Conservation (phyloP, 2,113 vertebrate genomes). For the Telmatochromis sp. region DNA sequence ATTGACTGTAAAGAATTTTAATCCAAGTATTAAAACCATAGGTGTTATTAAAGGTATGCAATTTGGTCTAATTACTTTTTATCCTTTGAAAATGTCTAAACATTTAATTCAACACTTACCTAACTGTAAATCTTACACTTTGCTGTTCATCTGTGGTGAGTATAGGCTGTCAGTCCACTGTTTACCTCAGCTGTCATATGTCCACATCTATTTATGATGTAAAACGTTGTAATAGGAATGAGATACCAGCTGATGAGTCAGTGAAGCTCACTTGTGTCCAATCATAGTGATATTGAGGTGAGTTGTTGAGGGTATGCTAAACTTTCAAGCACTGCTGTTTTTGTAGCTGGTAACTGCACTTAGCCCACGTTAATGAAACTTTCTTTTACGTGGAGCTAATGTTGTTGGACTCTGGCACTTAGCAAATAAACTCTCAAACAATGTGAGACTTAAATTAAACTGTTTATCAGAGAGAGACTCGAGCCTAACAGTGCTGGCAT, state of each 20-base stretch:
- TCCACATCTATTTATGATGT: neutral
- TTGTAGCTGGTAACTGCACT: neutral
- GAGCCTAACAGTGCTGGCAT: neutral
- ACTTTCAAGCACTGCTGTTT: neutral
- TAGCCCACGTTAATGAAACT: neutral
- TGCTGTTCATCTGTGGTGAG: neutral
- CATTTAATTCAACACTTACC: neutral
- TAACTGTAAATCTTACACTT: neutral
- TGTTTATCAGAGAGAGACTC: neutral
- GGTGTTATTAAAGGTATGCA: neutral
- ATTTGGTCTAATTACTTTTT: neutral
- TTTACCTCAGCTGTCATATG: neutral
- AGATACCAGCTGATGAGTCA: neutral
- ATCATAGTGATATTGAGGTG: neutral
- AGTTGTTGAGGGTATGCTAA: neutral
- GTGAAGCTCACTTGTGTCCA: neutral
- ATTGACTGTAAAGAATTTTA: neutral
- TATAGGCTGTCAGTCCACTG: neutral
- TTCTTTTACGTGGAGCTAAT: neutral
- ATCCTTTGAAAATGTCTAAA: neutral
- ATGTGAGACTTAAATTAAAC: neutral
- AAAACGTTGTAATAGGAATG: neutral
- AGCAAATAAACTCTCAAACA: neutral
- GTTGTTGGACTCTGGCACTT: neutral
- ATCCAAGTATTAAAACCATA: neutral